Evolutionary conservation across 2,888 invertebrate species (phyloP).

Genomic region (Calliphora vomitoria): DNA sequence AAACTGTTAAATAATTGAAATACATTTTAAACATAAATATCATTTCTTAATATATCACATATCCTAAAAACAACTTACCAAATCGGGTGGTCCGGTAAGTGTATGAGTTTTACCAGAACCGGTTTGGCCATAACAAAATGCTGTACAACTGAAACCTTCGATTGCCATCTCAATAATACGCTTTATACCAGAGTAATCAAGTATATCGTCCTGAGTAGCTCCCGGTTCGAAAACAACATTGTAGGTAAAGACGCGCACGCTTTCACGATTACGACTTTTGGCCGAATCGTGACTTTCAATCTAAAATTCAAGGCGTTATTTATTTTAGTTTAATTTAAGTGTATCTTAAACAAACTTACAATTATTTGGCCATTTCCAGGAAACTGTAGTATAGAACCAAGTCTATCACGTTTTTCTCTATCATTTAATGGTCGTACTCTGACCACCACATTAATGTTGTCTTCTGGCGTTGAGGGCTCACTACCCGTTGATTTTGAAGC

Average conservation of each 20-base stretch:
- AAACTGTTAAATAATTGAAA: conserved; percentile 85
- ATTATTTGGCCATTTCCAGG: conserved; percentile 95
- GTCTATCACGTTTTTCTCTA: conserved; percentile 89
- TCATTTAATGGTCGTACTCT: conserved; percentile 92
- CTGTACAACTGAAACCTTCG: conserved; percentile 97
- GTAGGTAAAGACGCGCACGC: conserved; percentile 95
- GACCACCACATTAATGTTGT: conserved; percentile 95
- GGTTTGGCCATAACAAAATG: conserved; percentile 98
- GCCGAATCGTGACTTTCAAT: conserved; percentile 85
- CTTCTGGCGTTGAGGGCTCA: conserved; percentile 86
- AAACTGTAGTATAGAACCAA: conserved; percentile 90
- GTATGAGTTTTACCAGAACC: conserved; percentile 99
- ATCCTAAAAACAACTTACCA: conserved; percentile 86
- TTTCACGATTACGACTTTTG: conserved; percentile 86
- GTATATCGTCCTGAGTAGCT: conserved; percentile 92
- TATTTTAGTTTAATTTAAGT: background rate
- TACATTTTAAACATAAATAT: background rate
- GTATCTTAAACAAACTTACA: conserved; percentile 76
- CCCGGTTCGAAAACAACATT: conserved; percentile 97
- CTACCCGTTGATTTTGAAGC: conserved; percentile 84
- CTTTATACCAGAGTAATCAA: conserved; percentile 96
- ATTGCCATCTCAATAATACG: conserved; percentile 96
- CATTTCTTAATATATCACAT: background rate
- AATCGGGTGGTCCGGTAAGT: conserved; percentile 94
- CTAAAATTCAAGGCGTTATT: conserved; percentile 78